Conservation (phyloP, 2,113 vertebrate species). For the Oophaga pumilio region DNA sequence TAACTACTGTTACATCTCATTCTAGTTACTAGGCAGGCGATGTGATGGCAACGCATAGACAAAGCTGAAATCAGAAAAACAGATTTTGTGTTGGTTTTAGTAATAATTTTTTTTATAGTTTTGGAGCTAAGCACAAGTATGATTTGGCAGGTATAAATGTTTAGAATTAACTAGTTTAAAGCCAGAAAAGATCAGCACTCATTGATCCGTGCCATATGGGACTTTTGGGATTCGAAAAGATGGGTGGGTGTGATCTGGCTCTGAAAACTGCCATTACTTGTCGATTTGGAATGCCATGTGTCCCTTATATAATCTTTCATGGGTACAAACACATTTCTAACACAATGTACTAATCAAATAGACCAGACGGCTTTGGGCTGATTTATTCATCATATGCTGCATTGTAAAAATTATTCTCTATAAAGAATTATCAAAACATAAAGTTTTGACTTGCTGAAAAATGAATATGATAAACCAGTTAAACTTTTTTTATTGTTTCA, state of each 20-base stretch:
- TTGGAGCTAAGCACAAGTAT: no score
- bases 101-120: no score
- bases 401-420: neutral
- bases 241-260: constrained; percentile 48
- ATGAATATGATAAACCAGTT: neutral
- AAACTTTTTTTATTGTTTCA: neutral
- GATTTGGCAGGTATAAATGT: neutral
- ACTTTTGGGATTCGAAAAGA: neutral
- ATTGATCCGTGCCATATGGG: constrained; percentile 35
- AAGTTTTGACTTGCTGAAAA: neutral
- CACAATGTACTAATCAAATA: constrained; percentile 43
- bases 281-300: constrained; percentile 44
- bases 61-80: no score
- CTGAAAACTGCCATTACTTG: constrained; percentile 19
- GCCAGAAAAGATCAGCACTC: neutral
- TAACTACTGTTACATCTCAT: no score
- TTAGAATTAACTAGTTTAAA: constrained; percentile 10
- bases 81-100: no score
- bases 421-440: neutral
- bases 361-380: constrained; percentile 22
- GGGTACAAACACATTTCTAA: constrained; percentile 45
- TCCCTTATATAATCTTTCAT: constrained; percentile 48
- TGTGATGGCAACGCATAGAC: no score
- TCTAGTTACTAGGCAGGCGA: no score
- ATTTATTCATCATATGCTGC: neutral